These are phyloP conservation scores for Drosophila subquinaria DNA, from an alignment of 2,888 invertebrate species.

Conservation along the genomic window DNA sequence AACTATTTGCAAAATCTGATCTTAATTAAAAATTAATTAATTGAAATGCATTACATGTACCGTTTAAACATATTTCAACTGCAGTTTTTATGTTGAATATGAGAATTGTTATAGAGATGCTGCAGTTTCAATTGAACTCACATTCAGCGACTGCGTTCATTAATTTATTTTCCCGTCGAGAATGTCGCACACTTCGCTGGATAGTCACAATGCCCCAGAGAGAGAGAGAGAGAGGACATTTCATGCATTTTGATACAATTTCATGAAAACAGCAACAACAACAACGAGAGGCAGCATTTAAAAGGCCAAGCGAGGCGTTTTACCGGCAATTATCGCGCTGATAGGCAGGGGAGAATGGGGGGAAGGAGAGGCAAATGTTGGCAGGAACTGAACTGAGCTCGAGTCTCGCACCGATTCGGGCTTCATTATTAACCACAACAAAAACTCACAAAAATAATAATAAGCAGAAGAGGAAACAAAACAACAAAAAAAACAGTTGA, in stretches of 20 bases:
- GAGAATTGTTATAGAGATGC: not conserved
- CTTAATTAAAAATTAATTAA: constrained; percentile 4
- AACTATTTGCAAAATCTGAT: not conserved
- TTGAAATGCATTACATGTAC: not conserved
- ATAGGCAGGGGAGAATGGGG: constrained; percentile 20
- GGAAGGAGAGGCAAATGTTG: constrained; percentile 5
- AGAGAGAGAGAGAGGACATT: not conserved
- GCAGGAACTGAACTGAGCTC: constrained; percentile 35
- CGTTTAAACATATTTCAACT: not conserved
- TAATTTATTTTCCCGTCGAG: not conserved
- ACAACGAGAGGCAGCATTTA: constrained; percentile 69
- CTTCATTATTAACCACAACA: constrained; percentile 73
- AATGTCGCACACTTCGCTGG: not conserved
- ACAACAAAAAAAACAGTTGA: constrained; percentile 25
- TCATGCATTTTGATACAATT: constrained; percentile 49
- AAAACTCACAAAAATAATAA: constrained; percentile 31
- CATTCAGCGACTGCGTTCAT: not conserved
- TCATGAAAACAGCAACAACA: constrained; percentile 46
- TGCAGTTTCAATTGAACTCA: not conserved
- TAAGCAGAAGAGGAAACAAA: constrained; percentile 20
- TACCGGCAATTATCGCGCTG: constrained; percentile 81
- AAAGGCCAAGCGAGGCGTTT: constrained; percentile 81
- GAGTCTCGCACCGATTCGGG: constrained; percentile 57
- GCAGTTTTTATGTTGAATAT: not conserved
- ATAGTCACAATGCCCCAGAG: constrained; percentile 34